These are phyloP conservation scores for Himalopsyche phryganea DNA, from an alignment of 1,140 invertebrate genomes.

Conservation along the genomic window DNA sequence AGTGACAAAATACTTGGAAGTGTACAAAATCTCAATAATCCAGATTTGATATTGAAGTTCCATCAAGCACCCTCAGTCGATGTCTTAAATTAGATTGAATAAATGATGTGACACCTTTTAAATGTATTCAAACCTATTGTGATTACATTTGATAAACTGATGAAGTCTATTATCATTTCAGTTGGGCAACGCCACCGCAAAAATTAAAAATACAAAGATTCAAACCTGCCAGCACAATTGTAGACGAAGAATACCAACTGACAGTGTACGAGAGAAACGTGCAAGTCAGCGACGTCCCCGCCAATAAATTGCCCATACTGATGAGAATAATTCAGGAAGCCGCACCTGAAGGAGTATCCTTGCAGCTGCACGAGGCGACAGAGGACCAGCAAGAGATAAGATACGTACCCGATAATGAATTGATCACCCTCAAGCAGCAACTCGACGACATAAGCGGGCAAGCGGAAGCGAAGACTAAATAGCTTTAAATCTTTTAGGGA, in stretches of 20 bases:
- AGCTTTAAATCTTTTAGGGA: not conserved
- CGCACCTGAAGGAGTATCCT: constrained; percentile 70
- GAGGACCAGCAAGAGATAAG: constrained; percentile 60
- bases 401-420: constrained; percentile 75
- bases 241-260: constrained; percentile 69
- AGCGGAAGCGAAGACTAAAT: constrained; percentile 4
- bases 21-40: too few species aligned
- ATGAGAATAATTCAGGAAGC: constrained; percentile 67
- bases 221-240: constrained; percentile 62
- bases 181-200: constrained; percentile 71
- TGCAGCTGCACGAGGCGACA: constrained; percentile 60
- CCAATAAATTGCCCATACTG: constrained; percentile 47
- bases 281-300: constrained; percentile 52
- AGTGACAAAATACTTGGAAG: too few species aligned
- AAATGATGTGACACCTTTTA: too few species aligned
- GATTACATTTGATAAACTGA: too few species aligned
- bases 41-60: too few species aligned
- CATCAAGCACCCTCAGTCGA: too few species aligned
- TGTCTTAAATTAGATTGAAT: too few species aligned
- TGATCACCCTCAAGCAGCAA: constrained; percentile 68
- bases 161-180: too few species aligned
- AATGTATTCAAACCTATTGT: too few species aligned
- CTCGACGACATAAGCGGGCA: constrained; percentile 57
- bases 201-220: constrained; percentile 63
- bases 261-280: constrained; percentile 75